Base-by-base conservation (phyloP, 1,140 invertebrate genomes). In the Battus philenor region DNA sequence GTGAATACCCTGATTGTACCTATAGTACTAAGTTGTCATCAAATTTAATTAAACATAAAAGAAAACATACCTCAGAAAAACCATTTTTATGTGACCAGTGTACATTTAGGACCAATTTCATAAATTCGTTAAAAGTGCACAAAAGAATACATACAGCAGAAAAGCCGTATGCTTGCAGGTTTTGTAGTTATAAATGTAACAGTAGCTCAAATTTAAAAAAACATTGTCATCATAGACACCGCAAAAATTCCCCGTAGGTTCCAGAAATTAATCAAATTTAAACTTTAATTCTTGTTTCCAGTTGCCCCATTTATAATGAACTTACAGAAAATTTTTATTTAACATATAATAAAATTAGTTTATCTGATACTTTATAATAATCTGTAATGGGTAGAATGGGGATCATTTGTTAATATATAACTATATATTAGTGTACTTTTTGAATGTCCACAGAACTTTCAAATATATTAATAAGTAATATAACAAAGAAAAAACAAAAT, bases 81-180 rank as follows among this genome's bases (percentile, higher is more conserved):
- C 83, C 89, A 4, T 91, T 89, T 57, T 80, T 89, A 24, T 96
- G 94, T 75, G 89, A 91, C 29, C 88, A 92, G 51, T 96, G 94
- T 68, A 86, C 75, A 27, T 87, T 87, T 61, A 74, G 80, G 50
- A 68, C 78, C 8, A 84, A 79, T 47, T 82, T 80, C 51, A 59
- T 73, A 26, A 82, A 75, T 52, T 84, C 80, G 11, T 48, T 84
- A 10, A 81, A 71, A 59, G 74, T 75, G 30, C 85, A 87, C 47
- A 83, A 73, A 62, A 66, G 83, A 34, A 76, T 75, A 15, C 85
- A 87, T 36, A 76, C 69, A 8, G 53, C 55, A 15, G 82, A 86
- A 46, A 68, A 66, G 49, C 83, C 85, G 15, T 86, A 72, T 54
- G 53, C 56, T 10, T 87, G 85, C 55, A 55, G 68, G 24, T 45